Conservation (phyloP, 2,797 vertebrate genomes). For the Anas flavirostris region DNA sequence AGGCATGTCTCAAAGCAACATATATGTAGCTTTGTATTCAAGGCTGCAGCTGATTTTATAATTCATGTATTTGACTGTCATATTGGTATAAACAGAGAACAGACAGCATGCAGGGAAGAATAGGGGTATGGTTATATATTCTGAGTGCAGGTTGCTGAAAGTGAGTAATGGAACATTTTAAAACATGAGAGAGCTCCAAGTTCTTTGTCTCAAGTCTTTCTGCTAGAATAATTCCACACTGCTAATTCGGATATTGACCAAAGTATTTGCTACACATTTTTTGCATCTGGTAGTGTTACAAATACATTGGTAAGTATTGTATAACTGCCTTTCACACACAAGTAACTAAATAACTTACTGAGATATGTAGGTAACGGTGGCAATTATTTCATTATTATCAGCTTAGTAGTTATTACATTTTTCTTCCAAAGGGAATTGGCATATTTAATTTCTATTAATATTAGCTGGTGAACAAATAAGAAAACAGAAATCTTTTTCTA, state of each 20-base stretch:
- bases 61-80: background rate
- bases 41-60: background rate
- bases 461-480: background rate
- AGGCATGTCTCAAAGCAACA: background rate
- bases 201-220: background rate
- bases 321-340: background rate
- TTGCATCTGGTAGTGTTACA: background rate
- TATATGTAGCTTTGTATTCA: background rate
- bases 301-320: background rate
- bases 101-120: background rate
- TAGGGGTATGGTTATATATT: background rate
- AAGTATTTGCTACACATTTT: background rate
- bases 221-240: background rate
- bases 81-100: background rate
- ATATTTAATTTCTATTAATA: background rate
- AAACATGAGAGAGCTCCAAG: background rate
- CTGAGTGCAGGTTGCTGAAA: background rate
- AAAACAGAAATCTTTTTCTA: background rate
- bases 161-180: background rate
- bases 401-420: background rate
- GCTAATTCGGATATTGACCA: background rate
- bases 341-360: background rate
- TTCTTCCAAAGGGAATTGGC: background rate
- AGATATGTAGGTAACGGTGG: background rate
- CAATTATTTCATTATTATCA: background rate